These are phyloP conservation scores for Noctua janthe DNA, from an alignment of 2,888 invertebrate species.

Conservation along the genomic window DNA sequence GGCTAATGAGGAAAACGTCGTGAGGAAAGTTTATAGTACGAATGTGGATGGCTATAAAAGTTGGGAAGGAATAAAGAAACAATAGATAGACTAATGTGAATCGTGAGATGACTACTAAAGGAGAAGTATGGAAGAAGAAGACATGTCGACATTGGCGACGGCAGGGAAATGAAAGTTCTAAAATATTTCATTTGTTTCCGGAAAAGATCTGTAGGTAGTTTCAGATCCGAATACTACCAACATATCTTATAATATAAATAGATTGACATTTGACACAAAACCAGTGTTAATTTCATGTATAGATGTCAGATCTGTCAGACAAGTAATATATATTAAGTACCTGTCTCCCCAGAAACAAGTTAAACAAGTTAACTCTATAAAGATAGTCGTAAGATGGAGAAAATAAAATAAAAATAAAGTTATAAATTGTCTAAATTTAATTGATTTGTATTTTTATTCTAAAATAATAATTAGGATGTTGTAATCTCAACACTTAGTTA, in stretches of 20 bases:
- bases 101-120: background rate
- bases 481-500: background rate
- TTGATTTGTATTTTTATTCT: conserved; percentile 1
- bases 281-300: conserved; percentile 11
- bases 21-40: too few relatives aligned
- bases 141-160: background rate
- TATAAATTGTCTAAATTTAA: background rate
- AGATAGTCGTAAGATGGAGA: too few relatives aligned
- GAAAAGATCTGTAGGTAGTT: too few relatives aligned
- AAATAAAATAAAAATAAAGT: background rate
- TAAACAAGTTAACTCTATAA: too few relatives aligned
- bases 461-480: background rate
- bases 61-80: background rate
- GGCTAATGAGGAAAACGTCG: too few relatives aligned
- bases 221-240: background rate
- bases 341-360: too few relatives aligned
- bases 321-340: too few relatives aligned
- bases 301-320: conserved; percentile 12
- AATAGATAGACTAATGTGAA: background rate
- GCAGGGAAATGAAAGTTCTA: background rate
- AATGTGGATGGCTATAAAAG: background rate
- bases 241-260: background rate
- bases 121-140: background rate
- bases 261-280: background rate
- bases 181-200: background rate